These are phyloP conservation scores for Chymomyza costata DNA, from an alignment of 1,140 invertebrate genomes.

Conservation along the genomic window DNA sequence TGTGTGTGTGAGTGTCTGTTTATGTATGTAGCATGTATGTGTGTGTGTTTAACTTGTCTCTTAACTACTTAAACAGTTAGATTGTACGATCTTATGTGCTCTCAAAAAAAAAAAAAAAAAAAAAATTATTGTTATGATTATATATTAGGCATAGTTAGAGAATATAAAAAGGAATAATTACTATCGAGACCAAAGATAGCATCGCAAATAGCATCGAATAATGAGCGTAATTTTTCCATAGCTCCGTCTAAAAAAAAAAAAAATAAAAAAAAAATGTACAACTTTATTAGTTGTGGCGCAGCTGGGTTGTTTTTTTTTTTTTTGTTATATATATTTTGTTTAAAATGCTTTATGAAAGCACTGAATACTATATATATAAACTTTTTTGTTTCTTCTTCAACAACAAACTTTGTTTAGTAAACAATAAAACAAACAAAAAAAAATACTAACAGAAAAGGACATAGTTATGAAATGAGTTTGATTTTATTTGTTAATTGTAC, in stretches of 20 bases:
- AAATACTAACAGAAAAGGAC: conserved; percentile 17
- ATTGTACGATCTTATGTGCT: conserved; percentile 50
- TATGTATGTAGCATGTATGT: conserved; percentile 7
- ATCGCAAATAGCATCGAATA: conserved; percentile 72
- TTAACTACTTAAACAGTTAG: conserved; percentile 54
- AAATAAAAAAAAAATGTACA: conserved; percentile 62
- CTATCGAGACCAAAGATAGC: conserved; percentile 73
- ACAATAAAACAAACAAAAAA: conserved; percentile 37
- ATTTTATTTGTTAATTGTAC: too few relatives aligned
- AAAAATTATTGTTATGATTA: conserved; percentile 50
- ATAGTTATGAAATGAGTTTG: too few relatives aligned
- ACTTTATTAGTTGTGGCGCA: conserved; percentile 65
- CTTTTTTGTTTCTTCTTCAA: conserved; percentile 32
- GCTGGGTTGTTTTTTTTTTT: conserved; percentile 27
- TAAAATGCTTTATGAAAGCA: conserved; percentile 31
- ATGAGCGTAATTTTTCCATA: conserved; percentile 72
- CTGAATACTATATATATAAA: conserved; percentile 34
- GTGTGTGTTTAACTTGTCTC: conserved; percentile 23
- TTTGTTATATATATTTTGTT: conserved; percentile 18
- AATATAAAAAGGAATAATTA: conserved; percentile 70
- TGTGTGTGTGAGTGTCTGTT: conserved; percentile 12
- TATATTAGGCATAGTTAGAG: conserved; percentile 63
- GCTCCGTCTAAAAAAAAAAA: conserved; percentile 69
- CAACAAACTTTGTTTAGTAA: conserved; percentile 35
- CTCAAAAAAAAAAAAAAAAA: conserved; percentile 61